Percentiles rank a stretch among this genome's conserved stretches.
Conservation (phyloP, 2,113 vertebrate genomes). For the Thunnus maccoyii region DNA sequence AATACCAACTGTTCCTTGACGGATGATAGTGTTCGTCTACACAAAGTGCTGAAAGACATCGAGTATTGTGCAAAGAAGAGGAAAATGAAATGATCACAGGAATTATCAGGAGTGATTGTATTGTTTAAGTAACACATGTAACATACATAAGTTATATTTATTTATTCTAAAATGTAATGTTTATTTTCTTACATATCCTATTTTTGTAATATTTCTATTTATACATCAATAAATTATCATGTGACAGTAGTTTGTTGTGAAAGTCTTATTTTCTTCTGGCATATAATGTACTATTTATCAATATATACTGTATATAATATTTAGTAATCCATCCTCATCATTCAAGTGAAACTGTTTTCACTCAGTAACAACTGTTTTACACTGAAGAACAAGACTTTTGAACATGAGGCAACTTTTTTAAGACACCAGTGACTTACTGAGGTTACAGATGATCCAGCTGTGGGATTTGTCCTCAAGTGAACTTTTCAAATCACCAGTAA, state of each 20-base stretch:
- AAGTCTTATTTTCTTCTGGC: background rate
- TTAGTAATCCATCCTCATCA: background rate
- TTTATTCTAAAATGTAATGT: slow-evolving; percentile 18
- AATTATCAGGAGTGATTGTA: background rate
- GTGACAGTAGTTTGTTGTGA: background rate
- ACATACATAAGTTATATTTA: slow-evolving; percentile 2
- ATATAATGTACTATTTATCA: too few relatives aligned
- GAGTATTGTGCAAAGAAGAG: accelerated
- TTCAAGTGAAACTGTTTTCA: background rate
- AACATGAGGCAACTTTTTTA: background rate
- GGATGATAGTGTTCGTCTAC: background rate
- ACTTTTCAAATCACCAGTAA: background rate
- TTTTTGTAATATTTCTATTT: slow-evolving; percentile 34
- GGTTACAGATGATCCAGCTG: background rate
- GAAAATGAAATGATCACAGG: background rate
- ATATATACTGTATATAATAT: background rate
- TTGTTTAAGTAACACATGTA: background rate
- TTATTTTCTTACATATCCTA: slow-evolving; percentile 39
- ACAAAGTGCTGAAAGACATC: accelerated
- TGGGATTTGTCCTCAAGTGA: background rate
- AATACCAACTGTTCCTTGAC: accelerated
- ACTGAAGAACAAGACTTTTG: background rate
- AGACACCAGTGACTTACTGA: background rate
- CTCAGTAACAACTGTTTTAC: background rate
- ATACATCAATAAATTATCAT: slow-evolving; percentile 61